Evolutionary conservation across 2,113 vertebrate species (phyloP), one percentile per base, ranked within the genome.

Genomic region (Mus pahari): DNA sequence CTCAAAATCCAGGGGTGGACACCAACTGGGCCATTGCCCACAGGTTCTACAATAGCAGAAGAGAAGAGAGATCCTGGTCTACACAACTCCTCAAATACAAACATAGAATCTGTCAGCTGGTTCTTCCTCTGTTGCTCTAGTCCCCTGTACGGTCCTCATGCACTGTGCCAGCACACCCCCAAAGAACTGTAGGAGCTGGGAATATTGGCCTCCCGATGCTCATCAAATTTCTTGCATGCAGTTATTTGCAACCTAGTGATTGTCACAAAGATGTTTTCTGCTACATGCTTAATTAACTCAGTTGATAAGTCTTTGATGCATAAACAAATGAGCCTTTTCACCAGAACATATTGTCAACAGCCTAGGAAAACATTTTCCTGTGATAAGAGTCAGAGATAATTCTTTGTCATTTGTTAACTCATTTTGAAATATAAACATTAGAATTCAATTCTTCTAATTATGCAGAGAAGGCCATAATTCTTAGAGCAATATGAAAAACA

Each of bases 231-330:
- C 42, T 89, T 62, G 62, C 89, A 88, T 39, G 71, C 53, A 97
- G 64, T 55, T 93, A 13, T 92, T 20, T 92, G 66, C 79, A 84
- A 82, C 7, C 33, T 55, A 62, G 39, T 91, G 81, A 75, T 48
- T 88, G n/a, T 86, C 71, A 90, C 90, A 92, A 96, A 94, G 66
- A 90, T 95, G 91, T 86, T 97, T 97, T 94, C 94, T 97, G 88
- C 81, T 97, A 94, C 82, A 97, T 89, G 94, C 96, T 96, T 97
- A 96, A 96, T 96, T 97, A 97, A 93, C 79, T 94, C 81, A 62
- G 77, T 94, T 96, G 88, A 90, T 97, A 95, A 92, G 79, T 89
- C 81, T 96, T 92, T 4, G 9, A 90, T 93, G 96, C 90, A 94
- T 95, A 96, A 94, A 94, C 88, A 96, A 93, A 86, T 90, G 88